A percentile compares a stretch with the other conserved stretches of the same genome.
phyloP scores from a whole-genome alignment of 2,888 invertebrate genomes.

The Eurois occulta region DNA sequence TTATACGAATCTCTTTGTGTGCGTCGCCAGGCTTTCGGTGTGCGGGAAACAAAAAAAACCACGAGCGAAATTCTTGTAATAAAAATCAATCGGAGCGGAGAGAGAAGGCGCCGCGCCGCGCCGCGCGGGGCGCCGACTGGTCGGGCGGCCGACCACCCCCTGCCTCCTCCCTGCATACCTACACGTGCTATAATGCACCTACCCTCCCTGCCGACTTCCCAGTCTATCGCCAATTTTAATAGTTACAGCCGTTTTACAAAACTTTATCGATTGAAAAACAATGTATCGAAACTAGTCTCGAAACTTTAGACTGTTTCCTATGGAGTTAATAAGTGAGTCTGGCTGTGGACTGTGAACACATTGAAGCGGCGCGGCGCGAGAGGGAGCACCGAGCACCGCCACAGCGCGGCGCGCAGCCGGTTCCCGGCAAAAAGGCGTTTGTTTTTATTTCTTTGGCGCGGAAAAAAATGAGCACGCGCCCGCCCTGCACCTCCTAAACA shows the following conservation, averaged over 20 bases:
- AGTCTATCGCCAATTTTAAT: slow-evolving; percentile 46
- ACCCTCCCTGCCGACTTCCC: slow-evolving; percentile 73
- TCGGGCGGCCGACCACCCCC: slow-evolving; percentile 79
- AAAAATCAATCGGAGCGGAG: slow-evolving; percentile 91
- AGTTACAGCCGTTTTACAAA: slow-evolving; percentile 32
- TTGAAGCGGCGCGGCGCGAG: slow-evolving; percentile 41
- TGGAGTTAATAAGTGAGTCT: slow-evolving; percentile 30
- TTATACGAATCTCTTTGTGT: slow-evolving; percentile 89
- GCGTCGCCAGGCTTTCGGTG: slow-evolving; percentile 83
- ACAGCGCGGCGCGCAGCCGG: slow-evolving; percentile 76
- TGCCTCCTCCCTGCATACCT: slow-evolving; percentile 77
- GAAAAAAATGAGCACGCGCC: slow-evolving; percentile 89
- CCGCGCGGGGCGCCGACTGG: slow-evolving; percentile 88
- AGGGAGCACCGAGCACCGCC: slow-evolving; percentile 60
- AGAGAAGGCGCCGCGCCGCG: slow-evolving; percentile 88
- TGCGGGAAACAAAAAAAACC: slow-evolving; percentile 89
- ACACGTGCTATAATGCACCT: slow-evolving; percentile 82
- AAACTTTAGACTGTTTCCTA: slow-evolving; percentile 12
- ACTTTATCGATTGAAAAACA: slow-evolving; percentile 45
- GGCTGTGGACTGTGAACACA: slow-evolving; percentile 28
- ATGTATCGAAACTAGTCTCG: slow-evolving; percentile 37
- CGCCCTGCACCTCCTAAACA: slow-evolving; percentile 91
- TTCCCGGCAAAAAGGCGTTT: slow-evolving; percentile 88
- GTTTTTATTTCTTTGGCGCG: slow-evolving; percentile 90
- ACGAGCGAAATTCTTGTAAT: slow-evolving; percentile 90